Base-by-base conservation (phyloP, 2,113 vertebrate species). In the Heloderma charlesbogerti region DNA sequence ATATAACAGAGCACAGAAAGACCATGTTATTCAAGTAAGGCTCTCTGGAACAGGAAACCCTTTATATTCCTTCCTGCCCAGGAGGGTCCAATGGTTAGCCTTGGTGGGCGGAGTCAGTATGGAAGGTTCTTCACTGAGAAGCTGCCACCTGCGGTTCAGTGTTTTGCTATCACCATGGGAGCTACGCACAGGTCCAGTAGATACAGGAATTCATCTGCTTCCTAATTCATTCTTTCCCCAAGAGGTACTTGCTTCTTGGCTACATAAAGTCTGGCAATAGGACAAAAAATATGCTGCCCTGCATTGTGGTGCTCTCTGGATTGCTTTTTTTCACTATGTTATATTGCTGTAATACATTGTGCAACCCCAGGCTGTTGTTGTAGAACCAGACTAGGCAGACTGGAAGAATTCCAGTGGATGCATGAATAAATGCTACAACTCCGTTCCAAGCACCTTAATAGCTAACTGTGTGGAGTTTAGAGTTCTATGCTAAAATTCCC, bases 391-490 rank as follows among this genome's bases (percentile, higher is more conserved):
- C 77, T 86, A 10, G 34, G 91, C 74, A 88, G 43, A 48, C 63
- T 89, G 83, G 20, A 92, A 25, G 81, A 29, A 72, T 40, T 0
- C 0, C 0, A 71, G 3, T 48, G 4, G 48, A 85, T 91, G 79
- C 83, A 37, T 72, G 86, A 75, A 77, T 84, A 85, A 63, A 84
- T 51, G 22, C 63, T 75, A 31, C 78, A 48, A 5, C 77, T 60
- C 80, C 1, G 6, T 37, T 93, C 51, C 0, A 16, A 85, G 85
- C 79, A 31, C 0, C 13, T 18, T 6, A 51, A 79, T 78, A 16
- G 60, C 83, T 89, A 20, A 37, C 84, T 92, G 71, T 29, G 69
- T 90, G 15, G 43, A 51, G n/a, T 78, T 85, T 86, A 79, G 60
- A 71, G 34, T 31, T 54, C 25, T 67, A 43, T 37, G 7, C 34